Base-by-base conservation (phyloP, 2,797 vertebrate species). In the Erethizon dorsatum region DNA sequence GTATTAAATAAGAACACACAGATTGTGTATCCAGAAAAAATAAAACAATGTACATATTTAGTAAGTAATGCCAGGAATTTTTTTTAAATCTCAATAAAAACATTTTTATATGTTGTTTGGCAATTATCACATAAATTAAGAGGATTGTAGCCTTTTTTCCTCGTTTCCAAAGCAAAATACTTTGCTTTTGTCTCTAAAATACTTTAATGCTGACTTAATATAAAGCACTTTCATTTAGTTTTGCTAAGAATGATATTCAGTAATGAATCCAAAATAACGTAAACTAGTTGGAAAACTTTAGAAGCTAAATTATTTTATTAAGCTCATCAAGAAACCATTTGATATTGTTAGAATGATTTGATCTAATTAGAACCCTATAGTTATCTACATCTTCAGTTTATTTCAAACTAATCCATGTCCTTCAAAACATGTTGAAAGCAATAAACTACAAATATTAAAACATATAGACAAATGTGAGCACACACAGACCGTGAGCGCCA, bases 201-300 rank as follows among this genome's bases (percentile, higher is more conserved):
- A 59, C 15, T 83, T 57, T 83, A 6, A 61, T 77, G 75, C 47
- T 71, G 33, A 47, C 28, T 94, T 57, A 69, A 67, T 22, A 65
- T 31, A 52, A 84, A 94, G 50, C 15, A 47, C 9, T 52, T 63
- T 12, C 45, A 45, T 77, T 93, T 88, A 93, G 33, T 10, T 90
- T 83, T 37, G 13, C 50, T 82, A 67, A n/a, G 2, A 57, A 61
- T 24, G 28, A 67, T 1, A 92, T 37, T 26, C 6, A 56, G 69
- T 56, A 88, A 93, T 28, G 7, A 33, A 91, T 57, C 33, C 9
- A 67, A 5, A 85, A 80, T 56, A 63, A 0, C 71, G 7, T 5
- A 83, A 89, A 69, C 2, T 57, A 73, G 41, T 89, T 77, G 59
- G 10, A 83, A 91, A 94, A 86, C 33, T 7, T 91, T n/a, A 91